phyloP scores from a whole-genome alignment of 2,888 invertebrate genomes.

The Sylvicola fuscatus region DNA sequence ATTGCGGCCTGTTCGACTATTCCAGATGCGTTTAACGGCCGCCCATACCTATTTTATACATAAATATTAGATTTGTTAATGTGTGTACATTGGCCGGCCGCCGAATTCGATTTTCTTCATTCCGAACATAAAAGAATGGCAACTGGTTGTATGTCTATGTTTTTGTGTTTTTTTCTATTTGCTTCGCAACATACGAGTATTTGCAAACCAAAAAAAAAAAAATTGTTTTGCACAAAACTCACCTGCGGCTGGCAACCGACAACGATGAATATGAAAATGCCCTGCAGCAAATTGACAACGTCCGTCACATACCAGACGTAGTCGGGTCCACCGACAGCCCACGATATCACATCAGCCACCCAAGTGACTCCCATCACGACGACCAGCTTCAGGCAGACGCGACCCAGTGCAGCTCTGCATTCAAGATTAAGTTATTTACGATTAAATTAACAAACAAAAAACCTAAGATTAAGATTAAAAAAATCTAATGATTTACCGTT shows the following conservation, averaged over 20 bases:
- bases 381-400: conserved; percentile 71
- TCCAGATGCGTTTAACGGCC: conserved; percentile 43
- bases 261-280: conserved; percentile 73
- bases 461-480: background rate
- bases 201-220: background rate
- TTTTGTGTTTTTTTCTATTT: background rate
- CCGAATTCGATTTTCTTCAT: too few species aligned
- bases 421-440: conserved; percentile 1
- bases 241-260: conserved; percentile 78
- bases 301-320: conserved; percentile 71
- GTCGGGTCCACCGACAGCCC: conserved; percentile 61
- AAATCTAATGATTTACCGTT: conserved; percentile 29
- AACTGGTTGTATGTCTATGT: background rate
- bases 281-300: conserved; percentile 68
- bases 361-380: conserved; percentile 62
- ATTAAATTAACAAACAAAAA: background rate
- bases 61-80: conserved; percentile 5
- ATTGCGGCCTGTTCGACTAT: conserved; percentile 32
- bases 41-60: conserved; percentile 32
- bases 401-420: conserved; percentile 36
- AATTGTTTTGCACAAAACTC: conserved; percentile 11
- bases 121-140: background rate
- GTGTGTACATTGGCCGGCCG: too few species aligned
- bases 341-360: conserved; percentile 66
- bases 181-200: too few species aligned